phyloP scores from a whole-genome alignment of 2,888 invertebrate genomes.

The Tachystola acroxantha region DNA sequence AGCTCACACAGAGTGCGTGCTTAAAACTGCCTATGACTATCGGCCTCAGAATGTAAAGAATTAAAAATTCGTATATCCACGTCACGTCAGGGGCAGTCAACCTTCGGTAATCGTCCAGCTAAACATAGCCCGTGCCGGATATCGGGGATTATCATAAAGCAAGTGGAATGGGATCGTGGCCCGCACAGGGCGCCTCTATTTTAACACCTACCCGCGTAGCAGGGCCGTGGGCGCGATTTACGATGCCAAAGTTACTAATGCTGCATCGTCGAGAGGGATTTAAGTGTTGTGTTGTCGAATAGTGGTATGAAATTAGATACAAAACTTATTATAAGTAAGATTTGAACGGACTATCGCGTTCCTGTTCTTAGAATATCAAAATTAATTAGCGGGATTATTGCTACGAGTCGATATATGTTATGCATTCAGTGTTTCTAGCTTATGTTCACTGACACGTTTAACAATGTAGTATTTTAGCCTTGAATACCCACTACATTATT shows the following conservation, averaged over 20 bases:
- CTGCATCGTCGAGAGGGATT: conserved; percentile 39
- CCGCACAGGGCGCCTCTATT: conserved; percentile 74
- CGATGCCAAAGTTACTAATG: conserved; percentile 33
- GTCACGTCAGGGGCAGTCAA: conserved; percentile 25
- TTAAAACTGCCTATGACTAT: too few relatives aligned
- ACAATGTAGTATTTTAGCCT: too few relatives aligned
- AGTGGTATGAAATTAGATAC: too few relatives aligned
- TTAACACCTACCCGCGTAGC: conserved; percentile 58
- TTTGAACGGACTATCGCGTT: too few relatives aligned
- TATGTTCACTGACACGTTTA: too few relatives aligned
- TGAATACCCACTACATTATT: too few relatives aligned
- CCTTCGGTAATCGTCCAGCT: conserved; percentile 43
- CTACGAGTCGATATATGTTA: too few relatives aligned
- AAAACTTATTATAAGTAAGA: too few relatives aligned
- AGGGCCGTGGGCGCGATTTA: conserved; percentile 69
- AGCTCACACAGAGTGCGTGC: too few relatives aligned
- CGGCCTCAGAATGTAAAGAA: conserved; percentile 3
- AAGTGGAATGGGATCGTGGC: conserved; percentile 62
- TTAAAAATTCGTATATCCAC: not conserved
- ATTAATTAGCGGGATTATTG: too few relatives aligned
- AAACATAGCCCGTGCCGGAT: conserved; percentile 69
- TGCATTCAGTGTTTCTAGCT: too few relatives aligned
- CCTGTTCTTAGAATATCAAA: too few relatives aligned
- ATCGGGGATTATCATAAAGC: conserved; percentile 76
- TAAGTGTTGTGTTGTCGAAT: conserved; percentile 30